Conservation (phyloP, 2,888 invertebrate species). For the Aporophyla lueneburgensis region DNA sequence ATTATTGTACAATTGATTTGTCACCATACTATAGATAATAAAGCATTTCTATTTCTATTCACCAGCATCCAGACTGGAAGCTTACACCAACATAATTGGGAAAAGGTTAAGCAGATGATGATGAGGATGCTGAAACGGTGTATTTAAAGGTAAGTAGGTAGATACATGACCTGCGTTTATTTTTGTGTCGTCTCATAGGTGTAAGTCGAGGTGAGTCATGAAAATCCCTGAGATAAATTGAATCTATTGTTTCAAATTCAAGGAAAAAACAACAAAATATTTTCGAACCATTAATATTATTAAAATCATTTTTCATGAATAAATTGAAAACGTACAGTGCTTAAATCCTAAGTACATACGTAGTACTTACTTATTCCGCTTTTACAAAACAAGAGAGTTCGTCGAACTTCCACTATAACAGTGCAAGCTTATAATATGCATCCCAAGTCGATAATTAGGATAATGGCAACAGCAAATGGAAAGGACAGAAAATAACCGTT, state of each 20-base stretch:
- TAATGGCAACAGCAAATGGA: slow-evolving; percentile 50
- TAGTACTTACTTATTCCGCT: not conserved
- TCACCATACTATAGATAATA: no score
- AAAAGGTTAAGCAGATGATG: no score
- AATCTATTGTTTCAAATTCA: not conserved
- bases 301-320: not conserved
- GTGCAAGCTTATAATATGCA: slow-evolving; percentile 48
- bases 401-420: slow-evolving; percentile 36
- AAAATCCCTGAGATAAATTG: not conserved
- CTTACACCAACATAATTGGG: no score
- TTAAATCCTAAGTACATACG: no score
- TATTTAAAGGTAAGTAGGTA: no score
- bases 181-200: no score
- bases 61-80: no score
- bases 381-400: slow-evolving; percentile 21
- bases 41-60: no score
- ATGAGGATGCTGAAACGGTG: no score
- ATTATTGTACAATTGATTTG: no score
- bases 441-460: slow-evolving; percentile 58
- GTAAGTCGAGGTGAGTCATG: not conserved
- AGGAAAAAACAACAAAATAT: not conserved
- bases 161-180: no score
- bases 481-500: slow-evolving; percentile 39
- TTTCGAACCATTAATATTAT: not conserved
- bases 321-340: not conserved